Conservation (phyloP, 2,797 vertebrate species). For the Acanthornis magna region DNA sequence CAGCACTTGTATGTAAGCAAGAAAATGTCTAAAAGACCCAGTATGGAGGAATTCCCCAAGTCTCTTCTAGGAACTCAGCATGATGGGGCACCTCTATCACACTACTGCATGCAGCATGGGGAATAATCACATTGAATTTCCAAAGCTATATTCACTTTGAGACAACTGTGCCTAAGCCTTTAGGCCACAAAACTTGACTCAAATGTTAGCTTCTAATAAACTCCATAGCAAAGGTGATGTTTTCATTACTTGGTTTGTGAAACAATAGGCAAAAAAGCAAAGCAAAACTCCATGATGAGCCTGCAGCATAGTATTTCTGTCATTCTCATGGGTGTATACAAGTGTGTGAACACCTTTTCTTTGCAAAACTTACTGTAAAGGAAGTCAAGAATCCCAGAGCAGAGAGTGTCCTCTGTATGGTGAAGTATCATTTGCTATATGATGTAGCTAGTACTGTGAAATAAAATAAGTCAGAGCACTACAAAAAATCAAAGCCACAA, state of each 20-base stretch:
- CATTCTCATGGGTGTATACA: not conserved
- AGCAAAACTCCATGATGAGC: not conserved
- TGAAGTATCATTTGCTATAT: not conserved
- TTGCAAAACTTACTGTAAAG: not conserved
- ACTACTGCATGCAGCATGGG: not conserved
- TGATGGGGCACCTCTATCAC: not conserved
- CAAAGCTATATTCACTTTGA: not conserved
- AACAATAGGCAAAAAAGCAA: not conserved
- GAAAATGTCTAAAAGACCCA: not conserved
- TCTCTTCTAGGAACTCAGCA: not conserved
- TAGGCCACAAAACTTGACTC: not conserved
- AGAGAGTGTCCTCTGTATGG: fast-evolving
- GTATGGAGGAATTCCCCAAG: not conserved
- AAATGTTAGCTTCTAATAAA: not conserved
- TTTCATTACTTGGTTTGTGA: not conserved
- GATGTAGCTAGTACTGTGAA: not conserved
- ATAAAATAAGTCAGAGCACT: not conserved
- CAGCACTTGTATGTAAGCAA: not conserved
- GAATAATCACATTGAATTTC: not conserved
- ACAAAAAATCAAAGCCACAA: not conserved
- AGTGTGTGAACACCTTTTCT: not conserved
- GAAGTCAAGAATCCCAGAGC: not conserved
- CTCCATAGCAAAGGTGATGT: not conserved
- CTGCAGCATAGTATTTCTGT: not conserved
- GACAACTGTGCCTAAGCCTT: not conserved